Base-by-base conservation (phyloP, 2,113 vertebrate species). In the Globicephala melas region DNA sequence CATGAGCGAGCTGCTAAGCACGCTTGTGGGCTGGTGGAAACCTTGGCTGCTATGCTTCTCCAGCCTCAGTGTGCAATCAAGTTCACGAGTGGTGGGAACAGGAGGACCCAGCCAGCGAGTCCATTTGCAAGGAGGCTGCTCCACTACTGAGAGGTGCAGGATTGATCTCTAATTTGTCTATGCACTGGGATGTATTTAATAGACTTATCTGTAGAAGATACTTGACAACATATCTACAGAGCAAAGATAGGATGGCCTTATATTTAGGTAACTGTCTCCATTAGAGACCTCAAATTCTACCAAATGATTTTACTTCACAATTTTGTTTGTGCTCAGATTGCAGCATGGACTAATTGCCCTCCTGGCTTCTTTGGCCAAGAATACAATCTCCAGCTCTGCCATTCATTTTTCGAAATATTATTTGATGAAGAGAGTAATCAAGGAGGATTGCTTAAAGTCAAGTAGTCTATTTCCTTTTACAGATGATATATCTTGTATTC, bases 21-120 rank as follows among this genome's bases (percentile, higher is more conserved):
- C 0, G 1, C 76, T 25, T n/a, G 33, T 79, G 50, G 10, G 76
- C 47, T n/a, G 76, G 47, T 55, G 76, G 6, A 55, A 79, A 53
- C 21, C 50, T 80, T 58, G 33, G 33, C 53, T 58, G 21, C 53
- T 36, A 4, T 55, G 33, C 50, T 26, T 58, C 12, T 36, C 33
- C 0, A 0, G 21, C 33, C 53, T 80, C 0, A 0, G 33, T 25
- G 53, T 7, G 21, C 0, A 7, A 8, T 80, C 33, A 58, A 1
- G 3, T 58, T 55, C 11, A 25, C 4, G 21, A 33, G 33, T 58
- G 33, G 3, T 80, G 33, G 47, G 11, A 79, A n/a, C 47, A 53
- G 47, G 18, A 20, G 20, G 5, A 53, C 28, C 8, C 5, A 14
- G 76, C 47, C 50, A 23, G 31, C 0, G 2, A 0, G 0, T 6